A percentile compares a stretch with the other conserved stretches of the same genome.
phyloP scores from a whole-genome alignment of 2,113 vertebrate genomes.

The Panthera leo region DNA sequence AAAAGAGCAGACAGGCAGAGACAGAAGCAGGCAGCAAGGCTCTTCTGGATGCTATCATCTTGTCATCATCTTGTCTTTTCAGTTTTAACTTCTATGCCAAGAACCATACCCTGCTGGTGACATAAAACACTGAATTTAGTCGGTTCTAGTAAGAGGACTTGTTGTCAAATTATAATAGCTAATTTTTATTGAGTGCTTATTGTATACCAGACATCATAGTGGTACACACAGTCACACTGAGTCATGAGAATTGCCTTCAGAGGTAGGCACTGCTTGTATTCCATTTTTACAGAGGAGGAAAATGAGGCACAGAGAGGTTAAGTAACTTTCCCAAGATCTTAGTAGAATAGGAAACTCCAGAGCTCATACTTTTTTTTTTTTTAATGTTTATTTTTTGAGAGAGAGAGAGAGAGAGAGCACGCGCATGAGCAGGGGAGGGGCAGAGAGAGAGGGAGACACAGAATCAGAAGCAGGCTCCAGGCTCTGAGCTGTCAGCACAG shows the following conservation, averaged over 20 bases:
- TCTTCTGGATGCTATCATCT: neutral
- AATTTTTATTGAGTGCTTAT: neutral
- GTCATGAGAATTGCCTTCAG: neutral
- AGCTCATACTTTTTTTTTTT: neutral
- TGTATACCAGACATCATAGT: neutral
- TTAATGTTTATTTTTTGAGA: too few species aligned
- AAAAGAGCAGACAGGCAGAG: neutral
- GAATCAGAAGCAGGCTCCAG: too few species aligned
- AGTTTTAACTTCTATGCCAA: neutral
- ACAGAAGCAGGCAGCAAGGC: neutral
- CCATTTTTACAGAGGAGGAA: neutral
- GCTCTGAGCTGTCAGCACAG: too few species aligned
- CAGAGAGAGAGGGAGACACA: too few species aligned
- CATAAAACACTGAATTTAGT: neutral
- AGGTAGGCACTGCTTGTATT: neutral
- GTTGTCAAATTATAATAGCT: neutral
- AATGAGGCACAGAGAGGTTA: neutral
- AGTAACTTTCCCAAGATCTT: neutral
- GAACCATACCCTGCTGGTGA: neutral
- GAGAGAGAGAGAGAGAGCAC: too few species aligned
- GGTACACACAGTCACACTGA: neutral
- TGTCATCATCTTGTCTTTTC: conserved; percentile 2
- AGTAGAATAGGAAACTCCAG: neutral
- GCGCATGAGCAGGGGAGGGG: too few species aligned
- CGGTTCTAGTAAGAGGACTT: neutral